A percentile compares a stretch with the other conserved stretches of the same genome.
phyloP scores from a whole-genome alignment of 2,113 vertebrate species.

The Raja brachyura region DNA sequence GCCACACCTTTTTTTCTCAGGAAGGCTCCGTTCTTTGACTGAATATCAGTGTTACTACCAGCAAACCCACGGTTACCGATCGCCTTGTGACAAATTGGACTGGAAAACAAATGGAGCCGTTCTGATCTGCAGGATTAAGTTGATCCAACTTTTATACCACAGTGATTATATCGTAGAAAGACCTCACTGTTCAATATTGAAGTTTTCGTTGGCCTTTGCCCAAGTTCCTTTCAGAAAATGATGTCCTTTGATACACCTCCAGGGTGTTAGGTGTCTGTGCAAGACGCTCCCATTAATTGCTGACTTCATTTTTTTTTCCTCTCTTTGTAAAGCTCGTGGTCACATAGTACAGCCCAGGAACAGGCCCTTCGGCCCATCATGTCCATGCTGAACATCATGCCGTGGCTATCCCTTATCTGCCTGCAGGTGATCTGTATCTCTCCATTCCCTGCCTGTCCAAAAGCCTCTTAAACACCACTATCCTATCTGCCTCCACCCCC shows the following conservation, averaged over 20 bases:
- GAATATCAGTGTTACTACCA: conserved; percentile 6
- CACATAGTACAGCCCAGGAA: too few species aligned
- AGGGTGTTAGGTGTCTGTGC: not conserved
- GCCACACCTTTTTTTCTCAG: conserved; percentile 4
- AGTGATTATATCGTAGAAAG: not conserved
- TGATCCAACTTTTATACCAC: conserved; percentile 10
- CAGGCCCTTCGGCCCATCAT: too few species aligned
- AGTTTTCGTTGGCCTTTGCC: not conserved
- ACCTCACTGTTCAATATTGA: not conserved
- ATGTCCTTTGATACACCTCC: conserved; percentile 20
- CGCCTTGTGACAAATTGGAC: not conserved
- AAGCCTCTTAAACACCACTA: too few species aligned
- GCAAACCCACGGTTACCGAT: not conserved
- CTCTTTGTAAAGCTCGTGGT: too few species aligned
- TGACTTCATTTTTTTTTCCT: not conserved
- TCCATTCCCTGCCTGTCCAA: too few species aligned
- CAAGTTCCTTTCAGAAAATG: not conserved
- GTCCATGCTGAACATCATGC: too few species aligned
- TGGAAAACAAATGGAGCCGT: conserved; percentile 9
- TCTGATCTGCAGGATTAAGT: not conserved
- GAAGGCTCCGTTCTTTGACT: not conserved
- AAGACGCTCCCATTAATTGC: not conserved
- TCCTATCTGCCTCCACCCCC: too few species aligned
- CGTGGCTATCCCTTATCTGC: too few species aligned
- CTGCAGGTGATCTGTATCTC: too few species aligned